Percentiles rank a stretch among this genome's conserved stretches.
Evolutionary conservation across 2,888 invertebrate genomes (phyloP).

Genomic region (Macrophya alboannulata): DNA sequence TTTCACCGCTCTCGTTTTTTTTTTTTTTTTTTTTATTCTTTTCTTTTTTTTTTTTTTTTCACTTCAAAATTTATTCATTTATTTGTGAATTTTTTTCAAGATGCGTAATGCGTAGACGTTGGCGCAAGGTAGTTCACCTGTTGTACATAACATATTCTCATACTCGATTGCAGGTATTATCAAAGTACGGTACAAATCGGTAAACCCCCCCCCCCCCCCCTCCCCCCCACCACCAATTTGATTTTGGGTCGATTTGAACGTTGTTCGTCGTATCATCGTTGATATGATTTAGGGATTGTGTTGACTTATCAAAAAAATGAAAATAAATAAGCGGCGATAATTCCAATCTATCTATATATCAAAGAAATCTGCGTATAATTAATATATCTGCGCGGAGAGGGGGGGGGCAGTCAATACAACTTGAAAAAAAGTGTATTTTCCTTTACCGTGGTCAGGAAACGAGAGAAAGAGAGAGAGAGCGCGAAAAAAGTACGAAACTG

Average conservation of each 20-base stretch:
- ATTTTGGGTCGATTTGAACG: neutral
- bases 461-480: too few species aligned
- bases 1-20: neutral
- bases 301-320: neutral
- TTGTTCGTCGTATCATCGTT: neutral
- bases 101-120: neutral
- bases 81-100: neutral
- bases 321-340: neutral
- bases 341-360: neutral
- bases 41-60: neutral
- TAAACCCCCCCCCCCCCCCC: too few species aligned
- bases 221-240: neutral
- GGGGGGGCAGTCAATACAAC: too few species aligned
- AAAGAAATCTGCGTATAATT: neutral
- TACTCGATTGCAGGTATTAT: neutral
- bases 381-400: too few species aligned
- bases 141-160: neutral
- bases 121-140: neutral
- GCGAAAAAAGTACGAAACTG: neutral
- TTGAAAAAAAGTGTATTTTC: too few species aligned
- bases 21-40: neutral
- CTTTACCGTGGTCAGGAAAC: too few species aligned
- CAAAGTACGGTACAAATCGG: constrained; percentile 4
- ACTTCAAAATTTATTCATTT: too few species aligned
- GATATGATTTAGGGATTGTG: neutral